A percentile compares a stretch with the other conserved stretches of the same genome.
Evolutionary conservation across 2,797 vertebrate species (phyloP).

Genomic region (Vespertilio murinus): DNA sequence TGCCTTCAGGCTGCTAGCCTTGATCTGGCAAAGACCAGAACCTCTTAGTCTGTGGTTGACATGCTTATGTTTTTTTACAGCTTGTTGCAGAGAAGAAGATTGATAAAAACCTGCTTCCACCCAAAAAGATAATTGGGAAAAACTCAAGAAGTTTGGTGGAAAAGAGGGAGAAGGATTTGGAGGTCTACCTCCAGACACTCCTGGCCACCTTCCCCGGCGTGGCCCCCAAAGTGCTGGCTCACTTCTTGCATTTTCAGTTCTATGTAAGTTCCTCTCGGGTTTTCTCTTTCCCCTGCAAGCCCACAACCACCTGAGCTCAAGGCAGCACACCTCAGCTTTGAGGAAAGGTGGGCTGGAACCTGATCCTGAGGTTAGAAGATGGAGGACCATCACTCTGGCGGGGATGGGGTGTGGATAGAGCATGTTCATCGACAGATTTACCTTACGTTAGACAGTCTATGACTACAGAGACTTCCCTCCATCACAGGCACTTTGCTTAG

Average conservation of each 20-base stretch:
- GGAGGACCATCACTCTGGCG: neutral
- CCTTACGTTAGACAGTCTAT: neutral
- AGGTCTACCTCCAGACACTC: slow-evolving; percentile 94
- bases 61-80: slow-evolving; percentile 83
- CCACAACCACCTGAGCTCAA: neutral
- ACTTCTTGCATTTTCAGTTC: slow-evolving; percentile 94
- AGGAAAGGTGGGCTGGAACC: neutral
- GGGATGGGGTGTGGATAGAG: neutral
- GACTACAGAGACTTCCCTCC: neutral
- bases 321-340: neutral
- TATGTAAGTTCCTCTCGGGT: slow-evolving; percentile 91
- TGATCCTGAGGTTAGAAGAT: neutral
- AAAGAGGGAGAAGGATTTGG: slow-evolving; percentile 94
- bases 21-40: neutral
- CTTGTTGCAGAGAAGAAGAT: slow-evolving; percentile 93
- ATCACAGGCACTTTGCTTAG: neutral
- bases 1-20: neutral
- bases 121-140: slow-evolving; percentile 98
- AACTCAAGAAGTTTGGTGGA: slow-evolving; percentile 97
- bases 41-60: slow-evolving; percentile 49
- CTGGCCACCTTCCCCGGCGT: slow-evolving; percentile 90
- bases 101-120: slow-evolving; percentile 93
- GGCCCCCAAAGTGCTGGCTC: slow-evolving; percentile 90
- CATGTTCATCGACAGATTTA: neutral
- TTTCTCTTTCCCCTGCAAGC: neutral